Evolutionary conservation across 1,140 invertebrate species (phyloP), one percentile per base, ranked within the genome.

Genomic region (Atta cephalotes): DNA sequence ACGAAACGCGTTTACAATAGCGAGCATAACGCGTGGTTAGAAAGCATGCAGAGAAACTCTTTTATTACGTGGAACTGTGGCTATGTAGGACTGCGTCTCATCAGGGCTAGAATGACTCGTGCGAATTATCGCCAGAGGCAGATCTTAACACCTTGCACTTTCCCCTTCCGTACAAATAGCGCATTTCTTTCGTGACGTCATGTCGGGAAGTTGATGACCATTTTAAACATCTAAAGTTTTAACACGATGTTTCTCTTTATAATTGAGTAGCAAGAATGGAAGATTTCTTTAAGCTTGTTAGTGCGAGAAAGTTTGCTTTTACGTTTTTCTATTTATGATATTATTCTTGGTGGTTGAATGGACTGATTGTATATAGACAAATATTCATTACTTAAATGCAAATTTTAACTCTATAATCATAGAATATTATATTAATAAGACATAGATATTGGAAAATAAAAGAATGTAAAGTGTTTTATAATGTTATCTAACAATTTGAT

Each of bases 21-120:
- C 53, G 49, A 88, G 71, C 90, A 91, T 91, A 92, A 94, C 93
- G 92, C 93, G 93, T 94, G 93, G 91, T 93, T 95, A 94, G 94
- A 95, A 95, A 94, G 94, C 94, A 95, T 94, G 93, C 91, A 92
- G 93, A 94, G 94, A 94, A 94, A 94, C 94, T 94, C 87, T 90
- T 93, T 92, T 92, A 93, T 93, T 94, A 94, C 93, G 93, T 92
- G 91, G 74, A 90, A 77, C 86, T 66, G 51, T 90, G 87, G 51
- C 82, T 91, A 87, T 81, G 65, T 91, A 79, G 87, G 85, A 86
- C 85, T 86, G n/a, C 88, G 76, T 88, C 66, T 70, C 89, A 81
- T 77, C 51, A 31, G 58, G 60, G 28, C n/a, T 21, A 82, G 21
- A 21, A 76, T 72, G 79, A 82, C 66, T 80, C 9, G 77, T 5